Percentiles rank a stretch among this genome's conserved stretches.
These are phyloP conservation scores for Lithosia quadra DNA, from an alignment of 2,888 invertebrate genomes.

Conservation along the genomic window DNA sequence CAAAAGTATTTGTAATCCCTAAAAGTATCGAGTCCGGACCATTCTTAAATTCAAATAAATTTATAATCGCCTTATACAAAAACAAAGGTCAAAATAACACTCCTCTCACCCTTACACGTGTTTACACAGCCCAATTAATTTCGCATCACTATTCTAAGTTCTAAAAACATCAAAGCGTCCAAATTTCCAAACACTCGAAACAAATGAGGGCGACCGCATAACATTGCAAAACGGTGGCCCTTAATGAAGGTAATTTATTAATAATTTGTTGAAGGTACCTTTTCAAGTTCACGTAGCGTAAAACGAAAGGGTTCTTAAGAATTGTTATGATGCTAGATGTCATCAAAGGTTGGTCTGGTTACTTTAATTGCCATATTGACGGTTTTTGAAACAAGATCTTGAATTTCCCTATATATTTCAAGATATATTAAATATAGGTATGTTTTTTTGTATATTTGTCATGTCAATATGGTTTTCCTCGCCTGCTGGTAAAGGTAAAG, in stretches of 20 bases:
- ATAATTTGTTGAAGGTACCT: constrained; percentile 69
- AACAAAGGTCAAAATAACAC: constrained; percentile 8
- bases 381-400: too few relatives aligned
- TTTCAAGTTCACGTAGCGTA: constrained; percentile 58
- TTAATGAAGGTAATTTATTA: constrained; percentile 79
- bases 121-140: constrained; percentile 41
- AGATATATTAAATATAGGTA: neutral
- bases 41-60: neutral
- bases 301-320: constrained; percentile 48
- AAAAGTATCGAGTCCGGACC: neutral
- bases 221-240: constrained; percentile 72
- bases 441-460: too few relatives aligned
- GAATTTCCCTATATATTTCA: neutral
- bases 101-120: constrained; percentile 21
- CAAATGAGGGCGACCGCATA: constrained; percentile 71
- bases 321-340: constrained; percentile 29
- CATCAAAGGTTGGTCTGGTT: constrained; percentile 31
- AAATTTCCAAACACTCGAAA: constrained; percentile 66
- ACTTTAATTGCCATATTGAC: constrained; percentile 9
- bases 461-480: too few relatives aligned
- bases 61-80: neutral
- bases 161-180: constrained; percentile 65
- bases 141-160: constrained; percentile 47
- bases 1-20: too few relatives aligned
- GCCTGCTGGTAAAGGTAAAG: too few relatives aligned